phyloP scores from a whole-genome alignment of 1,140 invertebrate species.

The Drosophila paulistorum region DNA sequence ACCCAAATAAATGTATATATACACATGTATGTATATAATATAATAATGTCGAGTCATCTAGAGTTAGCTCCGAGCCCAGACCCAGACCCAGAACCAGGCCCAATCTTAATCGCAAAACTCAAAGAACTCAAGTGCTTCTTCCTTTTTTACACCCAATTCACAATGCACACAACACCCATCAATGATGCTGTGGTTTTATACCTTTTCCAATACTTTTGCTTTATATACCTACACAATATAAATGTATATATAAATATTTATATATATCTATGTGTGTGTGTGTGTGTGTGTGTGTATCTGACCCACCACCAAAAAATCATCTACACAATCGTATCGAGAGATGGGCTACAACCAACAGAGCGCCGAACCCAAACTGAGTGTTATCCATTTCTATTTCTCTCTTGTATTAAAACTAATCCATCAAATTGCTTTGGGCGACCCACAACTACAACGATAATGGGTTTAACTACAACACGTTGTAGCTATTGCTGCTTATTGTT shows the following conservation, averaged over 20 bases:
- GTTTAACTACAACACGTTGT: slow-evolving; percentile 59
- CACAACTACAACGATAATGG: slow-evolving; percentile 66
- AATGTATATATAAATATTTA: slow-evolving; percentile 19
- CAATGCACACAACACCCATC: neutral
- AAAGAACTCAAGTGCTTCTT: slow-evolving; percentile 30
- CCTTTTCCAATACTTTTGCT: slow-evolving; percentile 66
- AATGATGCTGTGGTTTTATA: slow-evolving; percentile 70
- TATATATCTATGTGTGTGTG: slow-evolving; percentile 25
- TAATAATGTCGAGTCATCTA: slow-evolving; percentile 74
- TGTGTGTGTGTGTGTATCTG: slow-evolving; percentile 48
- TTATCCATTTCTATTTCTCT: slow-evolving; percentile 63
- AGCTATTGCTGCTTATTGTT: slow-evolving; percentile 31
- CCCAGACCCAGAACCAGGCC: slow-evolving; percentile 36
- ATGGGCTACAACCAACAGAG: slow-evolving; percentile 27
- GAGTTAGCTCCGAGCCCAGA: slow-evolving; percentile 33
- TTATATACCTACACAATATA: slow-evolving; percentile 18
- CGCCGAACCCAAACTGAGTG: slow-evolving; percentile 38
- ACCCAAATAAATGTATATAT: neutral
- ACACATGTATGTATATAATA: slow-evolving; percentile 23
- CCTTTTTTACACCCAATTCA: slow-evolving; percentile 22
- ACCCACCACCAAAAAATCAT: slow-evolving; percentile 58
- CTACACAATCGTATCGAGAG: slow-evolving; percentile 33
- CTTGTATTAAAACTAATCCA: slow-evolving; percentile 76
- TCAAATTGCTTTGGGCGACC: slow-evolving; percentile 71
- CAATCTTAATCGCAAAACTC: slow-evolving; percentile 19